Base-by-base conservation (phyloP, 2,113 vertebrate genomes). In the Chitala chitala region DNA sequence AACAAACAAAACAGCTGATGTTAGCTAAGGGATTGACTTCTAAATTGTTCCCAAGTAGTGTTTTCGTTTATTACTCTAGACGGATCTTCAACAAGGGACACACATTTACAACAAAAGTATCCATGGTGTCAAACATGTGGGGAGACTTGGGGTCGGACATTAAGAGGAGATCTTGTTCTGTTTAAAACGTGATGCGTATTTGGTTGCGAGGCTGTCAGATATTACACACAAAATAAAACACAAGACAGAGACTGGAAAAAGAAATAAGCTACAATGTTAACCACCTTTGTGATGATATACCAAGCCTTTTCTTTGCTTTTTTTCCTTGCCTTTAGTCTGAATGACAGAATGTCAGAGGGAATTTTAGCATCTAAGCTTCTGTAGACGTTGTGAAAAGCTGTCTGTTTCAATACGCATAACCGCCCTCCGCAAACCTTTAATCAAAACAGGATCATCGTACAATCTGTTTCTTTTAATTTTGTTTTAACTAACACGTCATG, bases 401-500 rank as follows among this genome's bases (percentile, higher is more conserved):
- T 59, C 26, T 59, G 56, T 12, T 40, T 64, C 9, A 6, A 64
- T n/a, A 36, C n/a, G 6, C 17, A n/a, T 20, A 64, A 7, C 33
- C 20, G 20, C 48, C 12, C 15, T 64, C 61, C 10, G 42, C 40
- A 68, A 44, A 53, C 10, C 72, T 55, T 55, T 33, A 46, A 73
- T 33, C 29, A 22, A 48, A 64, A 31, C 20, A 48, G 44, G 22
- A 12, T 10, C n/a, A 12, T 46, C 10, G 22, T 13, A 3, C 3
- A 46, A 46, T 48, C 48, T 46, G 42, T 46, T 68, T 74, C 72
- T 54, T 51, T 59, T 22, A 9, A 31, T 59, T 59, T 33, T 42
- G 53, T 36, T 74, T 78, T 75, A 72, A 69, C 6, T 48, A 68
- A 68, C 40, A 55, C 77, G 77, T 78, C 51, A 75, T 53, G 72